Evolutionary conservation across 2,797 vertebrate species (phyloP), one percentile per base, ranked within the genome.

Genomic region (Acipenser ruthenus): DNA sequence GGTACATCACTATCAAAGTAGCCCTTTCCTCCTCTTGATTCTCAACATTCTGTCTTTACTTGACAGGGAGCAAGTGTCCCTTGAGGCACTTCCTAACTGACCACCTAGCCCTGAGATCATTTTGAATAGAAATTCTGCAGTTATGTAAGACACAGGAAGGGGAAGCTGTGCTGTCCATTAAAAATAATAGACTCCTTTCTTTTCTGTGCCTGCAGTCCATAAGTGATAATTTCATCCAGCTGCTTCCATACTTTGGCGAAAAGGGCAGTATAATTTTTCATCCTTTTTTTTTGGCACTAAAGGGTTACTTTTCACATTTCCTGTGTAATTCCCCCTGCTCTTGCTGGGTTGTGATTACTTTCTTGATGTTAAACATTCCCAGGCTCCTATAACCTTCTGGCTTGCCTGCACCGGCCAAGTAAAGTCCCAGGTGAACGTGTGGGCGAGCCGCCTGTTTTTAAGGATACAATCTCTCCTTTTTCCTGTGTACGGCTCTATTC

Each of bases 331-430:
- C 92, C 91, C 93, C 87, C 84, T 83, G 92, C 91, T 85, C 89
- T 86, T 77, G 82, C 91, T 91, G 80, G 76, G 78, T 91, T 95
- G 86, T 92, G 92, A 95, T 94, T 94, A 87, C 90, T 92, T 92
- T 93, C 92, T 94, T 92, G 90, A 96, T 93, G 92, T 93, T 94
- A 95, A 95, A 94, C 91, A 94, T 98, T 96, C 95, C 94, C 95
- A 96, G 93, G 93, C 93, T 93, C 94, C 91, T 88, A 86, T 94
- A 95, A 95, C 95, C 93, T 93, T 90, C 85, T 82, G 84, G 87
- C 84, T 85, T 87, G 88, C 90, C 86, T 85, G 74, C 62, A 72
- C 80, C 77, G 79, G 94, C 92, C 93, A 93, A 93, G 86, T 91
- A 84, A 75, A 80, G 86, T 96, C 95, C 94, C 94, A 96, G 95